Evolutionary conservation across 2,113 vertebrate genomes (phyloP).

Genomic region (Tetraodon nigroviridis): DNA sequence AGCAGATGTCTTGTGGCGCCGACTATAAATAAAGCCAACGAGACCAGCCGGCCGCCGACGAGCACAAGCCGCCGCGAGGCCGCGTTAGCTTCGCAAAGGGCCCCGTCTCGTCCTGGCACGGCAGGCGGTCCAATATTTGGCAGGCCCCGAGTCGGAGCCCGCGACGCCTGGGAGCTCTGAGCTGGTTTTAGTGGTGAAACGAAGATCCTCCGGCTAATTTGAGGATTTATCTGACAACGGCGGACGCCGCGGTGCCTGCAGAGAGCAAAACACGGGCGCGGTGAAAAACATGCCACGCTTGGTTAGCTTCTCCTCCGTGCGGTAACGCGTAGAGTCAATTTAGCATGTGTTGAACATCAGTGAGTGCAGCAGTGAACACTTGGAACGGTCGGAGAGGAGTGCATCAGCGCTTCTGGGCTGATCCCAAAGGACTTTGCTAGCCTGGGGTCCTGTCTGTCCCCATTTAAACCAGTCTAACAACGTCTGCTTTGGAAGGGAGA

Average conservation of each 20-base stretch:
- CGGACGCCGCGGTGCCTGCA: conserved; percentile 12
- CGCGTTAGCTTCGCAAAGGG: conserved; percentile 51
- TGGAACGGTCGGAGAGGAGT: background rate
- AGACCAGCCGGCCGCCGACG: conserved; percentile 59
- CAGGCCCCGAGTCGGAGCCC: conserved; percentile 13
- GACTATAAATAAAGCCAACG: conserved; percentile 75
- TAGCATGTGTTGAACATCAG: conserved; percentile 26
- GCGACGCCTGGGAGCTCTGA: conserved; percentile 38
- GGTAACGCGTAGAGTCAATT: conserved; percentile 19
- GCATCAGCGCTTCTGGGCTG: conserved; percentile 44
- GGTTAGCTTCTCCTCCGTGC: conserved; percentile 14
- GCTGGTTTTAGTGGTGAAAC: conserved; percentile 24
- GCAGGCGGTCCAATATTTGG: conserved; percentile 46
- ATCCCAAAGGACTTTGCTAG: conserved; percentile 46
- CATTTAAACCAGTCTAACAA: conserved; percentile 43
- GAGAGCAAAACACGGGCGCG: background rate
- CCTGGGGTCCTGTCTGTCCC: conserved; percentile 50
- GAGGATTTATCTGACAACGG: conserved; percentile 12
- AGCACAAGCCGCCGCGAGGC: conserved; percentile 62
- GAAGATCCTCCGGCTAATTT: conserved; percentile 9
- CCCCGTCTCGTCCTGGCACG: conserved; percentile 53
- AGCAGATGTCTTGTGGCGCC: conserved; percentile 77
- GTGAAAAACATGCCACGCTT: conserved; percentile 12
- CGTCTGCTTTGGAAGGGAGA: conserved; percentile 22
- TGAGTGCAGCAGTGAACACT: background rate